These are phyloP conservation scores for Bombus superbus DNA, from an alignment of 1,140 invertebrate genomes.

Conservation along the genomic window DNA sequence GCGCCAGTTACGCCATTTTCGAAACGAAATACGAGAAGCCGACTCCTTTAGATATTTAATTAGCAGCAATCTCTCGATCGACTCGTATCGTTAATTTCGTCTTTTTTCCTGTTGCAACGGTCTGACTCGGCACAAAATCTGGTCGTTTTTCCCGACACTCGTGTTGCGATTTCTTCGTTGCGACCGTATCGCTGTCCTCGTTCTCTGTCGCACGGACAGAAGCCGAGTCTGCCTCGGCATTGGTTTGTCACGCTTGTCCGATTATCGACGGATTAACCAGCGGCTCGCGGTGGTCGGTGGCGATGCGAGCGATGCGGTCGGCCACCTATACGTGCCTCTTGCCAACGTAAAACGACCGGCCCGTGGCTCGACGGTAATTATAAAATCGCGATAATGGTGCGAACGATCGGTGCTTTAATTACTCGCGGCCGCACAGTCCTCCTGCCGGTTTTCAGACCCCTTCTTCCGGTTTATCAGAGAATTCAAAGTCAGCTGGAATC, in stretches of 20 bases:
- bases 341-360: not conserved
- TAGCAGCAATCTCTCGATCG: not conserved
- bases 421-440: not conserved
- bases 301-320: slow-evolving; percentile 38
- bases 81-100: not conserved
- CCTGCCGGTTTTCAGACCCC: not conserved
- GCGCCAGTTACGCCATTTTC: too few relatives aligned
- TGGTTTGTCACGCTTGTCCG: slow-evolving; percentile 65
- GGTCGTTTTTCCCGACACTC: slow-evolving; percentile 31
- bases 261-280: slow-evolving; percentile 67
- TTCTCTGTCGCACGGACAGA: not conserved
- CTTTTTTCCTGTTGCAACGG: not conserved
- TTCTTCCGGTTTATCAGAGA: not conserved
- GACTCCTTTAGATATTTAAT: not conserved
- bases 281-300: slow-evolving; percentile 22
- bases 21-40: not conserved
- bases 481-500: too few relatives aligned
- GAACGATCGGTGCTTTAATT: slow-evolving; percentile 2
- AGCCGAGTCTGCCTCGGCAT: not conserved
- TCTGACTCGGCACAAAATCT: not conserved
- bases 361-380: not conserved
- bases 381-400: slow-evolving; percentile 16
- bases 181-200: not conserved
- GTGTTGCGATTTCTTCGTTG: slow-evolving; percentile 14
- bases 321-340: not conserved